Evolutionary conservation across 2,797 vertebrate genomes (phyloP).

Genomic region (Pteronotus mesoamericanus): DNA sequence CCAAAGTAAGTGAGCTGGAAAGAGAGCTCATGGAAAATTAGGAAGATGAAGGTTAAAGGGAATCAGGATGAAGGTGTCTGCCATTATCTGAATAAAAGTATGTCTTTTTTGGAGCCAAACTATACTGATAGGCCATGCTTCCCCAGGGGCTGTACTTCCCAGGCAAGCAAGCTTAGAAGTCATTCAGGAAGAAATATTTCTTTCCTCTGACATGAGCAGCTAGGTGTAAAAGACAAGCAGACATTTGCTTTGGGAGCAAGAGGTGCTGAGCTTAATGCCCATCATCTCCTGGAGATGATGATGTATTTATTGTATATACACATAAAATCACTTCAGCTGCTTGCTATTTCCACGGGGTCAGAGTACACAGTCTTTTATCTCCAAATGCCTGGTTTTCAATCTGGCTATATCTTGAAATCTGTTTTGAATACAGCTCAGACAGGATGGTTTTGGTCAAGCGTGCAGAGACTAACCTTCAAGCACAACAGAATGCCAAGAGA

Average conservation of each 20-base stretch:
- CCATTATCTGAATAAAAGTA: constrained; percentile 54
- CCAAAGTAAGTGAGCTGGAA: constrained; percentile 40
- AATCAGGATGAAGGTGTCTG: constrained; percentile 35
- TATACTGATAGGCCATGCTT: constrained; percentile 37
- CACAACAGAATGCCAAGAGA: constrained; percentile 55
- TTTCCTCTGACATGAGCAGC: constrained; percentile 52
- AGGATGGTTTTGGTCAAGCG: constrained; percentile 56
- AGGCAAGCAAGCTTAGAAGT: constrained; percentile 49
- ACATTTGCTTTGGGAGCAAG: constrained; percentile 65
- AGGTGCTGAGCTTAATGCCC: constrained; percentile 48
- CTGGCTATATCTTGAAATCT: constrained; percentile 50
- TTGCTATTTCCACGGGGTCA: constrained; percentile 51
- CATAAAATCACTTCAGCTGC: constrained; percentile 41
- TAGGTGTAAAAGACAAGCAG: constrained; percentile 62
- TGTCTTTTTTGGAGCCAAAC: constrained; percentile 34
- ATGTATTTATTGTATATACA: constrained; percentile 52
- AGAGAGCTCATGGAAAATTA: constrained; percentile 26
- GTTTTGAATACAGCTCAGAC: constrained; percentile 54
- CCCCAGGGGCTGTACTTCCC: constrained; percentile 21
- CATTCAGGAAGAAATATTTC: constrained; percentile 61
- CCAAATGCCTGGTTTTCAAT: constrained; percentile 50
- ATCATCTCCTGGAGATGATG: constrained; percentile 49
- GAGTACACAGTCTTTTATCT: constrained; percentile 47
- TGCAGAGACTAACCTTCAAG: constrained; percentile 62
- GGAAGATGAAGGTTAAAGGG: constrained; percentile 54